Evolutionary conservation across 2,113 vertebrate species (phyloP).

Genomic region (Steatornis caripensis): DNA sequence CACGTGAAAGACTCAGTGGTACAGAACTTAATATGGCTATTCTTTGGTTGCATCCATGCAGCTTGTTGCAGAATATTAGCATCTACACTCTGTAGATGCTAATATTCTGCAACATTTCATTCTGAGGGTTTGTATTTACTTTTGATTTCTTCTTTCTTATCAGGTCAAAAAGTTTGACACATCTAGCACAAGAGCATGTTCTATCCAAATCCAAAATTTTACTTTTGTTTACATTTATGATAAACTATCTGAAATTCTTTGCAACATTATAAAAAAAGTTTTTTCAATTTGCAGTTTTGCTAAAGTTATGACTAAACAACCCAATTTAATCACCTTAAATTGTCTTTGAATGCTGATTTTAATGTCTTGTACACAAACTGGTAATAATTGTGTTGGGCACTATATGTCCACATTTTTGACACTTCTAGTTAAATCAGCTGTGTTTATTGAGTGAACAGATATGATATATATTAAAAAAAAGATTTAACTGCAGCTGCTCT

Average conservation of each 20-base stretch:
- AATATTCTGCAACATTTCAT: not conserved
- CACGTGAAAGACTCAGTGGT: not conserved
- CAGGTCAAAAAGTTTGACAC: not conserved
- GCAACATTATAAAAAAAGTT: not conserved
- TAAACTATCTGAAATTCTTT: not conserved
- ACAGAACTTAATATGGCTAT: not conserved
- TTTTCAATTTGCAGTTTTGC: not conserved
- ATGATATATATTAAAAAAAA: not conserved
- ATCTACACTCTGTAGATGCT: too few relatives aligned
- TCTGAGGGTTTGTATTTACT: not conserved
- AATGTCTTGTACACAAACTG: not conserved
- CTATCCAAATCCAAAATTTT: not conserved
- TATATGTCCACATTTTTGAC: not conserved
- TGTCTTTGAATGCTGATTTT: not conserved
- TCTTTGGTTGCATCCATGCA: not conserved
- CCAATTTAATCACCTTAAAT: not conserved
- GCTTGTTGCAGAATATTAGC: too few relatives aligned
- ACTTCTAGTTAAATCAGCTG: not conserved
- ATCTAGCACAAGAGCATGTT: not conserved
- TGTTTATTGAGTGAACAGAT: not conserved
- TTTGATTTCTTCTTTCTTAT: not conserved
- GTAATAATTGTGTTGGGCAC: not conserved
- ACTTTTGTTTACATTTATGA: not conserved
- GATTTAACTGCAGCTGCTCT: not conserved
- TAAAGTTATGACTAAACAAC: not conserved